Evolutionary conservation across 2,888 invertebrate species (phyloP), one percentile per base, ranked within the genome.

Genomic region (Pyrocoelia pectoralis): DNA sequence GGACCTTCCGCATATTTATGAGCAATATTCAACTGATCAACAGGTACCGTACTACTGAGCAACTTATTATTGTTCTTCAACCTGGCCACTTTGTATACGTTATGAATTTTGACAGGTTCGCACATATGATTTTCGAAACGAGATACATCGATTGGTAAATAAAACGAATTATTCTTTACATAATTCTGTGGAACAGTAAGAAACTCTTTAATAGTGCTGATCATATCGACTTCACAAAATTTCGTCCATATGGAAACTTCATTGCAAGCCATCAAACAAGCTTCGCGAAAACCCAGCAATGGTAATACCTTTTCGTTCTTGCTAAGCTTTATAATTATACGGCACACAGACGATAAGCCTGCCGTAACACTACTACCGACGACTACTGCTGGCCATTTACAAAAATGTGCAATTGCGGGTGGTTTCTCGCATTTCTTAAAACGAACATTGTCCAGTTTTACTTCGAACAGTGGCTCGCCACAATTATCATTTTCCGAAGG

Each of bases 181-280:
- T 68, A 70, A 33, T 61, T 69, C 13, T 69, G 14, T 6, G 67
- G 52, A 13, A 61, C 58, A 13, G 38, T 70, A 14, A 84, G 70
- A 51, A 86, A 70, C n/a, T 81, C 73, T 65, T 85, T 84, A 0
- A 90, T 81, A 1, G 89, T 85, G 55, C 82, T 78, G 9, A 92
- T 85, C 43, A 95, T 82, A 76, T 95, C 93, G 2, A 92, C 85
- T 84, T 97, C 97, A 83, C 97, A 97, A 78, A 95, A 95, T 74
- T 91, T 91, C 0, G 96, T 97, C 96, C 95, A 96, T 38, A 92
- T 84, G 6, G 95, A 94, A 6, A 88, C 86, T 81, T 95, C 95
- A 18, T 93, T 90, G 55, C 94, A 93, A 1, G 94, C 90, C 73
- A 92, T 85, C 10, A 95, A 82, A 74, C 94, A 94, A 55, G 91